phyloP scores from a whole-genome alignment of 2,113 vertebrate species.

The Suncus etruscus region DNA sequence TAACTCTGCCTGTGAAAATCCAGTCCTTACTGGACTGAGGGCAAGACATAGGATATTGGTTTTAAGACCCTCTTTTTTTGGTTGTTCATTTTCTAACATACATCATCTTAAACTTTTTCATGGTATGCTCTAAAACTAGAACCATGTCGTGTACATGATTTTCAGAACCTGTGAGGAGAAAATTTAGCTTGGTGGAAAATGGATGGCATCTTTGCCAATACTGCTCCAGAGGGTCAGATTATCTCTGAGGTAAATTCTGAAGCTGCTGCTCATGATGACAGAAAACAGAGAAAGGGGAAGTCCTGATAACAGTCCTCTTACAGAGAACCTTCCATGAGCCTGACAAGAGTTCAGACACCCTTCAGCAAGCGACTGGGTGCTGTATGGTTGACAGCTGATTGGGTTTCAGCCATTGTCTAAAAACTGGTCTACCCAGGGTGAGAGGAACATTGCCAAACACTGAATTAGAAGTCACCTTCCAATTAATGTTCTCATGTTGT shows the following conservation, averaged over 20 bases:
- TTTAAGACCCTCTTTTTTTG: constrained; percentile 50
- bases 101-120: background rate
- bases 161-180: background rate
- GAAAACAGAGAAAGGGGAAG: background rate
- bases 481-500: constrained; percentile 10
- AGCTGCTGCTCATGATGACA: constrained; percentile 3
- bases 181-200: constrained; percentile 38
- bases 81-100: background rate
- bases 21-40: no score
- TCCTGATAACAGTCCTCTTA: constrained; percentile 6
- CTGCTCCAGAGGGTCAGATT: background rate
- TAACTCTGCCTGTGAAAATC: constrained; percentile 33
- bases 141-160: constrained; percentile 34
- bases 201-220: background rate
- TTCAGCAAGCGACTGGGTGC: background rate
- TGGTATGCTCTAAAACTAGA: constrained; percentile 41
- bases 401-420: no score
- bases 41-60: constrained; percentile 59
- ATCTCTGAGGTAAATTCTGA: background rate
- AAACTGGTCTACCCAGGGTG: no score
- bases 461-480: no score
- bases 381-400: background rate
- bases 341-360: background rate
- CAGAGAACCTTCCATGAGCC: constrained; percentile 6
- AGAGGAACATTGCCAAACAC: no score